Conservation (phyloP, 2,113 vertebrate genomes). For the Felis catus region F.catus_Fca126_mat1.0 CM031414.1:102456501-102457000, state of each 20-base stretch:
- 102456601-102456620: too few relatives aligned
- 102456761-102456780: too few relatives aligned
- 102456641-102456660: too few relatives aligned
- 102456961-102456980: background rate
- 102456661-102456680: fast-evolving
- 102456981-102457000: background rate
- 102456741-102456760: too few relatives aligned
- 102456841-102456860: slow-evolving; percentile 19
- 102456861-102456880: background rate
- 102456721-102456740: too few relatives aligned
- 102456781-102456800: too few relatives aligned
- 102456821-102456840: background rate
- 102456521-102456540: background rate
- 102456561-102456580: background rate
- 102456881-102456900: background rate
- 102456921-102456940: slow-evolving; percentile 49
- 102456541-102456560: background rate
- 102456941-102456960: background rate
- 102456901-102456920: background rate
- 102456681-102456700: too few relatives aligned
- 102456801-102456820: background rate
- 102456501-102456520: background rate
- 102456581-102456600: background rate
- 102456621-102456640: too few relatives aligned
- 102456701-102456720: too few relatives aligned